These are phyloP conservation scores for Morelia viridis DNA, from an alignment of 2,797 vertebrate genomes.

Conservation along the genomic window DNA sequence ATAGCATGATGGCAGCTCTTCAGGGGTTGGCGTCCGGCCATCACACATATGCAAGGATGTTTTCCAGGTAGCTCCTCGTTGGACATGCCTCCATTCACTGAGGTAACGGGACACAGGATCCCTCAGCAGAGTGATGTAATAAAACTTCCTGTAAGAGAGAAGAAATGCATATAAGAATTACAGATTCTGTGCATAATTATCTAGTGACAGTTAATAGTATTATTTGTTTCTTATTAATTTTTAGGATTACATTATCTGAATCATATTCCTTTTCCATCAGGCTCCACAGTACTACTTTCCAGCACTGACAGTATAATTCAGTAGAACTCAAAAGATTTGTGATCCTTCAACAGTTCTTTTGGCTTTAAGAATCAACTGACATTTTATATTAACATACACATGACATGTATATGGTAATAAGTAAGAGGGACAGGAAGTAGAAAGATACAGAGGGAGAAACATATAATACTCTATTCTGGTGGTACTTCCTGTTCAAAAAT, in stretches of 20 bases:
- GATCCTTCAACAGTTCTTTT: background rate
- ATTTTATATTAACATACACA: background rate
- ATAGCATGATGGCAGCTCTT: constrained; percentile 94
- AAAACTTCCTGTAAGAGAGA: constrained; percentile 87
- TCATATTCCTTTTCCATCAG: background rate
- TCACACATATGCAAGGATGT: constrained; percentile 98
- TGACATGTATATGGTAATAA: background rate
- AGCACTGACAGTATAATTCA: constrained; percentile 8
- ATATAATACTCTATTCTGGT: background rate
- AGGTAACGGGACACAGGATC: constrained; percentile 97
- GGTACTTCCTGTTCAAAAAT: background rate
- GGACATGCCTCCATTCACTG: constrained; percentile 97
- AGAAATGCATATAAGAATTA: constrained; percentile 8
- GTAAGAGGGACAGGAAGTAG: background rate
- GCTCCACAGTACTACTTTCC: background rate
- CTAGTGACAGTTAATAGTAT: background rate
- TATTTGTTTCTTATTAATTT: background rate
- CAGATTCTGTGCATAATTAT: background rate
- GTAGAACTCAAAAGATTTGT: background rate
- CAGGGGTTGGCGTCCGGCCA: constrained; percentile 91
- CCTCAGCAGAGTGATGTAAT: constrained; percentile 95
- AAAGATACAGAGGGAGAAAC: background rate
- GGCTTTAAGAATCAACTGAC: constrained; percentile 26
- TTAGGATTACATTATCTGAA: background rate
- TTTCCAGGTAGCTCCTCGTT: constrained; percentile 97